Evolutionary conservation across 2,797 vertebrate genomes (phyloP).

Genomic region (Paedocypris micromegethes): DNA sequence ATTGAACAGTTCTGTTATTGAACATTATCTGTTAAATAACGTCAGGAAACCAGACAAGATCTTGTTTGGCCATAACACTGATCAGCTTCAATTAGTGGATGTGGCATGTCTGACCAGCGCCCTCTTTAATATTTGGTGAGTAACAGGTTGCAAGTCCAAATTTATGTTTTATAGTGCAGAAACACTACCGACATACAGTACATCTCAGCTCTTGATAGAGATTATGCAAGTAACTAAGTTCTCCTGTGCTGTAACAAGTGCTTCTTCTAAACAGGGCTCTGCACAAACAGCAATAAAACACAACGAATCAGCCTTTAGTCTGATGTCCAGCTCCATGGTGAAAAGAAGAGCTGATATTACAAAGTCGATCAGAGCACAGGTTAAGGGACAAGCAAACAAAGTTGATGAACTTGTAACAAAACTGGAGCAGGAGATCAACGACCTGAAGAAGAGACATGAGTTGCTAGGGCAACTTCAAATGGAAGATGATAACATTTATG

Average conservation of each 20-base stretch:
- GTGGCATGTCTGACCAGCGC: too few species aligned
- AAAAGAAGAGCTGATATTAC: not conserved
- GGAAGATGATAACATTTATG: conserved; percentile 4
- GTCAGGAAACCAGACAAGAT: too few species aligned
- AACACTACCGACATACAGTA: too few species aligned
- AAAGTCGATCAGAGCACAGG: conserved; percentile 4
- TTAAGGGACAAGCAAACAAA: not conserved
- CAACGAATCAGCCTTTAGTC: not conserved
- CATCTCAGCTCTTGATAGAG: too few species aligned
- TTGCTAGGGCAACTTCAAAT: not conserved
- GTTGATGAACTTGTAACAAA: not conserved
- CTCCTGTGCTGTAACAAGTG: not conserved
- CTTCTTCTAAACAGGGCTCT: conserved; percentile 1
- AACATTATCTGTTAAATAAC: too few species aligned
- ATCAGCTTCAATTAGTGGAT: too few species aligned
- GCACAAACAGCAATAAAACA: not conserved
- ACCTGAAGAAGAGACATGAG: not conserved
- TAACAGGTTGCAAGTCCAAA: too few species aligned
- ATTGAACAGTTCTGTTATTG: too few species aligned
- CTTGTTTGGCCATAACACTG: too few species aligned
- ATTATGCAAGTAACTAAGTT: too few species aligned
- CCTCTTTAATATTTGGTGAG: too few species aligned
- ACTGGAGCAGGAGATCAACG: conserved; percentile 13
- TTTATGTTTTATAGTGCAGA: too few species aligned
- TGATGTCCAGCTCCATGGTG: not conserved